A percentile compares a stretch with the other conserved stretches of the same genome.
phyloP scores from a whole-genome alignment of 2,888 invertebrate species.

The Sesamia inferens region DNA sequence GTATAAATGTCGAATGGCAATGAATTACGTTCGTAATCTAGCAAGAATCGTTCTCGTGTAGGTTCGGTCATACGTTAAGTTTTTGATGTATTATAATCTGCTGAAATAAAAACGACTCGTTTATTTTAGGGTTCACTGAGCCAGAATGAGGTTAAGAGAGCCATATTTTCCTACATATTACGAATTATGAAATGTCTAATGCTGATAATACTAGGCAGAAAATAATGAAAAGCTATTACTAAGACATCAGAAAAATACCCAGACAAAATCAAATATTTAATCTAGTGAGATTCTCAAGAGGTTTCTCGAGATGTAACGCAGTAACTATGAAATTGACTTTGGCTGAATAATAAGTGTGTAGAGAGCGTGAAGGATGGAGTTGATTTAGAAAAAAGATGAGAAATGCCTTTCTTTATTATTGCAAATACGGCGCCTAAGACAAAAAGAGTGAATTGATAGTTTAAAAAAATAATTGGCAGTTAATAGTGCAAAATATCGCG shows the following conservation, averaged over 20 bases:
- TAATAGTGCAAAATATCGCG: too few species aligned
- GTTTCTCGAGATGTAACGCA: slow-evolving; percentile 40
- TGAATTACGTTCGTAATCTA: slow-evolving; percentile 80
- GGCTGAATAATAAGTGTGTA: slow-evolving; percentile 51
- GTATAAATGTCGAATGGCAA: slow-evolving; percentile 78
- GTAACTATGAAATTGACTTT: slow-evolving; percentile 60
- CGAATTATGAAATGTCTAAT: slow-evolving; percentile 42
- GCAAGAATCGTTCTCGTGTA: slow-evolving; percentile 72
- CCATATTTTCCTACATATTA: slow-evolving; percentile 25
- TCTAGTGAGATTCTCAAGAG: slow-evolving; percentile 50
- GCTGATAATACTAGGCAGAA: slow-evolving; percentile 49
- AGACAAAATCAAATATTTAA: slow-evolving; percentile 58
- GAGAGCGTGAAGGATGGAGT: slow-evolving; percentile 45
- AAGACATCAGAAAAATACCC: slow-evolving; percentile 53
- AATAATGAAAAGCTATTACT: slow-evolving; percentile 56
- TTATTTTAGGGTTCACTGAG: slow-evolving; percentile 73
- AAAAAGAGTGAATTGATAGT: background rate
- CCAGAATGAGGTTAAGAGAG: slow-evolving; percentile 54
- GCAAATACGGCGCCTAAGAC: slow-evolving; percentile 6
- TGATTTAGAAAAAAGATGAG: slow-evolving; percentile 27
- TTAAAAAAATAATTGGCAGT: too few species aligned
- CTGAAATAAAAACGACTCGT: slow-evolving; percentile 78
- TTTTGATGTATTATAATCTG: slow-evolving; percentile 85
- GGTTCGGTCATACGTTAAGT: slow-evolving; percentile 79
- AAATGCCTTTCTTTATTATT: slow-evolving; percentile 29